Base-by-base conservation (phyloP, 53 echinoderm and acorn worm genomes). In the Paracentrotus lividus region DNA sequence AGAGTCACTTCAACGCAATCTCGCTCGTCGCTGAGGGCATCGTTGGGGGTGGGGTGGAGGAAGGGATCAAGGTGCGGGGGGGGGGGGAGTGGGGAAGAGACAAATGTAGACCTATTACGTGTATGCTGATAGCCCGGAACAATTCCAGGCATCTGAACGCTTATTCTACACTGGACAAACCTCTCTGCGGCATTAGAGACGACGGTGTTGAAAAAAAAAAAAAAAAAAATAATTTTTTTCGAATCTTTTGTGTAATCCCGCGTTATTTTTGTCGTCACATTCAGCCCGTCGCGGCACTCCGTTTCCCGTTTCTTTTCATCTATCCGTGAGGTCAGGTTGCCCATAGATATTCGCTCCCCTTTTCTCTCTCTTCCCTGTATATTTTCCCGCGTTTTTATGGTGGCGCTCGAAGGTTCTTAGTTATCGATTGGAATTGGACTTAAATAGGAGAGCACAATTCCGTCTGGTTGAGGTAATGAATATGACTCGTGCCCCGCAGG, bases 351-450 rank as follows among this genome's bases (percentile, higher is more conserved):
- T 66, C 27, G 6, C 1, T 66, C 16, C 18, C 2, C 27, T 66
- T 6, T 66, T 66, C 0, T 20, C 57, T 66, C 0, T 20, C 57
- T 14, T 64, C 29, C 29, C 18, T 64, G 7, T 64, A 1, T n/a
- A 4, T 60, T 60, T 12, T 27, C 29, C 64, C 64, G 26, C 64
- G 26, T 29, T 27, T 72, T 72, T 72, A 72, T 72, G 72, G 36
- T 72, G 36, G 72, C 38, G 72, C 72, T 36, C 72, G 72, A 38
- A 36, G 72, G 36, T 72, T 32, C 72, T 72, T 72, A 72, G 72
- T 72, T 72, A 72, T 72, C 38, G 72, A 72, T 36, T 40, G 36
- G 21, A 72, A 72, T 72, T 72, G 72, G 72, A 72, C 72, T 72
- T 72, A 72, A 72, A 72, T 72, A 72, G 36, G 72, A 72, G 36